A percentile compares a stretch with the other conserved stretches of the same genome.
phyloP scores from a whole-genome alignment of 2,113 vertebrate genomes.

The Pangasianodon gigas region DNA sequence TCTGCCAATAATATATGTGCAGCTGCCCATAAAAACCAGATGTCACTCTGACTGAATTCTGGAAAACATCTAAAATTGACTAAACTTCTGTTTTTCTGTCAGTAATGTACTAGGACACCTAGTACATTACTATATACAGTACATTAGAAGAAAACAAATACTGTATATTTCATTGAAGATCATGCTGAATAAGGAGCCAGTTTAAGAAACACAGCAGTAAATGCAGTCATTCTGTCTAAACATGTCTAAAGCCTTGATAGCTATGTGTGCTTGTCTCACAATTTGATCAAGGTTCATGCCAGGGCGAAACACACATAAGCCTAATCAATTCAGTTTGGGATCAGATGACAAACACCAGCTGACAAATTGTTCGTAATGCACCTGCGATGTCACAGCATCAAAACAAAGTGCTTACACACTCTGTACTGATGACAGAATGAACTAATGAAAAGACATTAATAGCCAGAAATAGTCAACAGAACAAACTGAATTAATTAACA shows the following conservation, averaged over 20 bases:
- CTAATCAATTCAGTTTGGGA: neutral
- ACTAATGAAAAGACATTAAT: no score
- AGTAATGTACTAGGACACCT: neutral
- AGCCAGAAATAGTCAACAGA: neutral
- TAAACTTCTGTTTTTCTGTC: neutral
- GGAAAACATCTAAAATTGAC: neutral
- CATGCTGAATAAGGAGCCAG: neutral
- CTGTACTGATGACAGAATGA: no score
- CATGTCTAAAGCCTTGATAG: neutral
- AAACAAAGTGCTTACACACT: neutral
- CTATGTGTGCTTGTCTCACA: neutral
- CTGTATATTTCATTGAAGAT: neutral
- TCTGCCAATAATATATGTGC: neutral
- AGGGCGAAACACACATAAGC: neutral
- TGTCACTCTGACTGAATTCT: neutral
- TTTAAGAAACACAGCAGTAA: neutral
- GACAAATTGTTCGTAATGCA: neutral
- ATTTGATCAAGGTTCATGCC: no score
- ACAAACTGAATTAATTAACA: neutral
- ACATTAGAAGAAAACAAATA: neutral
- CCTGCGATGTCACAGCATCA: neutral
- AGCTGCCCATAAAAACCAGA: neutral
- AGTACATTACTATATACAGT: no score
- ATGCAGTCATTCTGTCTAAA: neutral
- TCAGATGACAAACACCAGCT: neutral